Percentiles rank a stretch among this genome's conserved stretches.
Conservation (phyloP, 2,888 invertebrate species). For the Habroteleia sp. region DNA sequence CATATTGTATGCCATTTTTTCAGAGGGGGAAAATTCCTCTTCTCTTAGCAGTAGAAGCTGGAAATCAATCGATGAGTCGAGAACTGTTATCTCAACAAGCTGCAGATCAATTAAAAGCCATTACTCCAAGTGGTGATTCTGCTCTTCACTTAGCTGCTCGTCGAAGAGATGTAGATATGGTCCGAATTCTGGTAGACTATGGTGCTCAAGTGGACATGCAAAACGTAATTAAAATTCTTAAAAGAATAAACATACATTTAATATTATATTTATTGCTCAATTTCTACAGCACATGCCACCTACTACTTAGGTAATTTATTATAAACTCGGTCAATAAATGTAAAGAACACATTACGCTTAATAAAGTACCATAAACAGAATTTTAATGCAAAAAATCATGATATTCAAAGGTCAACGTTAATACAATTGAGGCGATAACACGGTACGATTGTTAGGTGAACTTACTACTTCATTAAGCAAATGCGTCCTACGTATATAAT, state of each 20-base stretch:
- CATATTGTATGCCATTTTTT: too few species aligned
- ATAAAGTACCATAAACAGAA: conserved; percentile 16
- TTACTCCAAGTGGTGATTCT: conserved; percentile 93
- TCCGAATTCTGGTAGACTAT: conserved; percentile 94
- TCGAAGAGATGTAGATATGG: conserved; percentile 95
- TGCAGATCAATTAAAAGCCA: conserved; percentile 92
- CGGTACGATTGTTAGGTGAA: conserved; percentile 13
- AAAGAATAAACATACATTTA: background rate
- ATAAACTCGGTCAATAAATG: conserved; percentile 24
- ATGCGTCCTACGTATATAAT: conserved; percentile 63
- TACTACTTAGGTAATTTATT: too few species aligned
- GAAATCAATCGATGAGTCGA: conserved; percentile 96
- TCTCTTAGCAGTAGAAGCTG: conserved; percentile 95
- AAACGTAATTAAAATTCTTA: conserved; percentile 83
- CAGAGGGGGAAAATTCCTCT: conserved; percentile 97
- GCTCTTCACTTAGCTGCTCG: conserved; percentile 96
- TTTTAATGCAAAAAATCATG: conserved; percentile 18
- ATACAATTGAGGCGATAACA: conserved; percentile 28
- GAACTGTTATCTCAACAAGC: conserved; percentile 94
- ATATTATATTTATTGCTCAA: too few species aligned
- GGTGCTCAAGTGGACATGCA: conserved; percentile 95
- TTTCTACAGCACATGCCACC: too few species aligned
- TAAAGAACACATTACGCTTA: conserved; percentile 31
- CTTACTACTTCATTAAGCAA: conserved; percentile 22
- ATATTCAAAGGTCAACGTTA: conserved; percentile 55